Percentiles rank a stretch among this genome's conserved stretches.
Conservation (phyloP, 2,797 vertebrate species). For the Xiphophorus birchmanni region DNA sequence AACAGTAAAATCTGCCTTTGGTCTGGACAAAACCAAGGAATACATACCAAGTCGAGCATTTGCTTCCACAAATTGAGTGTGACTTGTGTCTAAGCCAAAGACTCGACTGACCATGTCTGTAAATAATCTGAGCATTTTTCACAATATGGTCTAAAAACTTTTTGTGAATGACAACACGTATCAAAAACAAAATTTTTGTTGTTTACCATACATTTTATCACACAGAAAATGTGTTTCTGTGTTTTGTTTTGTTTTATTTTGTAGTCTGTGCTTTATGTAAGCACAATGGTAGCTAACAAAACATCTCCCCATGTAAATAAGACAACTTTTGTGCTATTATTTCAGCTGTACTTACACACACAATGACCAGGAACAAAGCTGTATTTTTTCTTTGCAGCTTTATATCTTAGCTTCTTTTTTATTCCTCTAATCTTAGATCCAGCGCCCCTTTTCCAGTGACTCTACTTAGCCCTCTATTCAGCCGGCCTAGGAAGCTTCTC, state of each 20-base stretch:
- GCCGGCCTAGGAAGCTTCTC: too few species aligned
- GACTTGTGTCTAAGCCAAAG: background rate
- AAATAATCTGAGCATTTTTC: background rate
- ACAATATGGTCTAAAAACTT: background rate
- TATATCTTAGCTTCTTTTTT: background rate
- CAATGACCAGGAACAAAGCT: background rate
- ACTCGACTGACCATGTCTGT: background rate
- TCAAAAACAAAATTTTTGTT: background rate
- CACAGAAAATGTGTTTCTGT: too few species aligned
- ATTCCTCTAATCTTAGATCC: background rate
- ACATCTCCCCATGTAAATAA: background rate
- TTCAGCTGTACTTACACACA: background rate
- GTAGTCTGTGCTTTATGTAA: background rate
- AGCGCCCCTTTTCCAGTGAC: too few species aligned
- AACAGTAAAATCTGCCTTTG: too few species aligned
- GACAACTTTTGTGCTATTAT: background rate
- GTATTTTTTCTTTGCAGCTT: background rate
- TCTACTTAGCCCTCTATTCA: too few species aligned
- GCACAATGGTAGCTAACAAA: background rate
- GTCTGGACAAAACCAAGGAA: too few species aligned
- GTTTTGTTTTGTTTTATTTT: background rate
- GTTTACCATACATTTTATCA: background rate
- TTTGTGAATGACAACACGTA: background rate
- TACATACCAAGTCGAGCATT: background rate
- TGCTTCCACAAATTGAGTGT: background rate